Percentiles rank a stretch among this genome's conserved stretches.
These are phyloP conservation scores for Lordiphosa clarofinis DNA, from an alignment of 1,140 invertebrate species.

Conservation along the genomic window DNA sequence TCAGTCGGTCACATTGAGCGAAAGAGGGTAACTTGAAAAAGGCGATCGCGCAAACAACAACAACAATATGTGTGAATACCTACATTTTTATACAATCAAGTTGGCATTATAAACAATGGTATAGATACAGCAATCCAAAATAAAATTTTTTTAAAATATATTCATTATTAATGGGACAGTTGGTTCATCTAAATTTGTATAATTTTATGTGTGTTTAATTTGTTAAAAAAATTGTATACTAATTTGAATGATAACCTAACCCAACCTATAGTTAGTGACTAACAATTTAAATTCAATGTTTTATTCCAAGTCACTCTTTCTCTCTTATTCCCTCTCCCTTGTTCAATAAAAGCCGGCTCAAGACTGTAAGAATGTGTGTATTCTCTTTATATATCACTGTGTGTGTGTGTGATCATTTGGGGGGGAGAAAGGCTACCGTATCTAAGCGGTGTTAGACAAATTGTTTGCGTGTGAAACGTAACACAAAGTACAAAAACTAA, in stretches of 20 bases:
- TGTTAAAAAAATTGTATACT: not conserved
- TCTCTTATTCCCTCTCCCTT: not conserved
- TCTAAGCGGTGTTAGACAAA: constrained; percentile 40
- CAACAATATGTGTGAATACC: no score
- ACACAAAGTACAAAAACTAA: constrained; percentile 61
- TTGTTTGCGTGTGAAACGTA: constrained; percentile 72
- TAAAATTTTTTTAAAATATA: no score
- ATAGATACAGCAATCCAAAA: no score
- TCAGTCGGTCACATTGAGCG: no score
- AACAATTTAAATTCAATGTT: not conserved
- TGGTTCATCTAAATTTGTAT: not conserved
- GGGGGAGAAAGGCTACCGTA: constrained; percentile 36
- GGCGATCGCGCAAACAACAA: no score
- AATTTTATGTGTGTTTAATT: not conserved
- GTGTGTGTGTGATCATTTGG: not conserved
- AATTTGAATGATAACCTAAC: not conserved
- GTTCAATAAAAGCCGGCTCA: constrained; percentile 1
- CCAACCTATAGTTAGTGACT: constrained; percentile 9
- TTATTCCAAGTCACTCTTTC: not conserved
- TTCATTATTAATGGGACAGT: no score
- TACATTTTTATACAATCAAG: no score
- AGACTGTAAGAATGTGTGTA: constrained; percentile 1
- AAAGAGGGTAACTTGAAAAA: no score
- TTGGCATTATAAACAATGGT: no score
- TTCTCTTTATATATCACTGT: not conserved